phyloP scores from a whole-genome alignment of 2,888 invertebrate genomes.

The Dyspetes luteomarginatus region DNA sequence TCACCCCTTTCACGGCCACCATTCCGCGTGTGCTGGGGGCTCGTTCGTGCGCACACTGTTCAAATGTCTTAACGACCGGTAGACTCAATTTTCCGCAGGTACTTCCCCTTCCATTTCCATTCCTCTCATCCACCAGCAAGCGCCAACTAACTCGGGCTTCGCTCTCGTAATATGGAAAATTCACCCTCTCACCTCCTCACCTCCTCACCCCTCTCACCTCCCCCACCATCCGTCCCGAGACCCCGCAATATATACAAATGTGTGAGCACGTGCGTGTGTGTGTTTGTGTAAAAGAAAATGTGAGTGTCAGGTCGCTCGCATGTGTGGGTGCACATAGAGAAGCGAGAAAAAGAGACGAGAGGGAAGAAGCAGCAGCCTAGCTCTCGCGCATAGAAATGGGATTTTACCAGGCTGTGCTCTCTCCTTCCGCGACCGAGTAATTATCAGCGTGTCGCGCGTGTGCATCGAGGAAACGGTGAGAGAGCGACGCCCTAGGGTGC shows the following conservation, averaged over 20 bases:
- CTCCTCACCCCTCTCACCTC: too few species aligned
- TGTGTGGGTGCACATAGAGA: too few species aligned
- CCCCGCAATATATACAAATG: too few species aligned
- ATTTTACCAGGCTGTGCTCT: conserved; percentile 70
- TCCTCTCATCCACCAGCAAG: conserved; percentile 19
- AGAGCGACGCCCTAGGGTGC: conserved; percentile 1
- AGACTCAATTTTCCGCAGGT: conserved; percentile 59
- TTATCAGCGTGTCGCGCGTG: conserved; percentile 72
- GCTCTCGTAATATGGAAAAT: conserved; percentile 53
- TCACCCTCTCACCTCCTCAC: conserved; percentile 27
- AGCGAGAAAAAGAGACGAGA: not conserved
- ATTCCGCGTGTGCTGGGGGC: conserved; percentile 51
- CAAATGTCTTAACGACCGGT: conserved; percentile 60
- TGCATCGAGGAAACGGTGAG: not conserved
- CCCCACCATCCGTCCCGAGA: too few species aligned
- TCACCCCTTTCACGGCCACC: too few species aligned
- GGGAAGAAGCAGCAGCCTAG: conserved; percentile 14
- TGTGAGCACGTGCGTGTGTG: not conserved
- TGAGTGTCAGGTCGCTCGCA: not conserved
- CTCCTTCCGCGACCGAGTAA: conserved; percentile 72
- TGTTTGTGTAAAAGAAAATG: not conserved
- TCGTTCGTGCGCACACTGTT: conserved; percentile 48
- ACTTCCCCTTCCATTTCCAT: conserved; percentile 3
- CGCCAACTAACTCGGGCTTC: conserved; percentile 25
- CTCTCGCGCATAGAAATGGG: conserved; percentile 74